Percentiles rank a stretch among this genome's conserved stretches.
phyloP scores from a whole-genome alignment of 2,797 vertebrate species.

The Decapterus maruadsi region DNA sequence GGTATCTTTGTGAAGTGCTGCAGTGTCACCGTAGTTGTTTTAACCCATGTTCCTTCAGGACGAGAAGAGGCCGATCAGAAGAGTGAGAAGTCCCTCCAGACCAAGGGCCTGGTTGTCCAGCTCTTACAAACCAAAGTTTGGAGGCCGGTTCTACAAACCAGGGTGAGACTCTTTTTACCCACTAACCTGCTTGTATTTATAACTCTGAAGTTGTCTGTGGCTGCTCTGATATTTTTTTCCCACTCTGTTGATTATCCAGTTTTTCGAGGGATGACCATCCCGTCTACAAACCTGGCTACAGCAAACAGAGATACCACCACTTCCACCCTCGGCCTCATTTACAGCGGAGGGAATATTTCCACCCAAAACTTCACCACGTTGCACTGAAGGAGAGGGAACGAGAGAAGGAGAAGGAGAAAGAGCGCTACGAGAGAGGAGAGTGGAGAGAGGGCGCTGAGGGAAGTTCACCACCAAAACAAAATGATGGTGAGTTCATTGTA shows the following conservation, averaged over 20 bases:
- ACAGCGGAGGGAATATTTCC: conserved; percentile 34
- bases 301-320: conserved; percentile 52
- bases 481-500: conserved; percentile 42
- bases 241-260: conserved; percentile 35
- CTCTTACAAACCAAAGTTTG: conserved; percentile 66
- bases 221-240: not conserved
- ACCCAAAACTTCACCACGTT: conserved; percentile 37
- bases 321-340: conserved; percentile 11
- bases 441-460: conserved; percentile 31
- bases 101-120: conserved; percentile 49
- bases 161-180: conserved; percentile 58
- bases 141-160: conserved; percentile 54
- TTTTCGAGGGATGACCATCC: conserved; percentile 67
- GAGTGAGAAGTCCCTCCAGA: conserved; percentile 73
- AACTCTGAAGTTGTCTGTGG: not conserved
- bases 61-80: conserved; percentile 70
- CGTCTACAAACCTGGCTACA: conserved; percentile 57
- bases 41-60: conserved; percentile 55
- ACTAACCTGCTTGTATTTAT: not conserved
- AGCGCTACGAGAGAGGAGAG: conserved; percentile 44
- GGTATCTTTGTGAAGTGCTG: not conserved
- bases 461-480: conserved; percentile 40
- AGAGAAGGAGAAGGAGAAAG: conserved; percentile 34
- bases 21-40: not conserved
- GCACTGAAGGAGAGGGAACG: conserved; percentile 14